Conservation (phyloP, 2,113 vertebrate species). For the Clarias macrocephalus region DNA sequence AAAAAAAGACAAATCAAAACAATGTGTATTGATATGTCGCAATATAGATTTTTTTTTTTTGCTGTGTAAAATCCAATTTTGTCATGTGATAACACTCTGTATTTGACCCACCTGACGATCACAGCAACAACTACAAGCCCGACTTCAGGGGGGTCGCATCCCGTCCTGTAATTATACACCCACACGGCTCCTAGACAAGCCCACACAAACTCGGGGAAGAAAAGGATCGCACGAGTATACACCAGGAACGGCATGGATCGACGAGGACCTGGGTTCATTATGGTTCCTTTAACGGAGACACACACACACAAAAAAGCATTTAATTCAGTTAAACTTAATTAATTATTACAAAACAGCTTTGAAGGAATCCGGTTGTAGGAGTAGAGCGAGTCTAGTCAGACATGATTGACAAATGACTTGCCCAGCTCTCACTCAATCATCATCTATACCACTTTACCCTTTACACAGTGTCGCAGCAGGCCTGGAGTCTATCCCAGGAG, state of each 20-base stretch:
- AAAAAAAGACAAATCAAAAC: too few relatives aligned
- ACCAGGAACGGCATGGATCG: conserved; percentile 87
- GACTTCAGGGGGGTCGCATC: conserved; percentile 80
- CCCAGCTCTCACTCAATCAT: too few relatives aligned
- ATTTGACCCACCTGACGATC: conserved; percentile 78
- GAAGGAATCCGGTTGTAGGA: not conserved
- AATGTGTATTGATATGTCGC: not conserved
- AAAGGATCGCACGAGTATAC: conserved; percentile 85
- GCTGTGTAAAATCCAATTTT: not conserved
- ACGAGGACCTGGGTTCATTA: conserved; percentile 87
- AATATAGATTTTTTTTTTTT: not conserved
- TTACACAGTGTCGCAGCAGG: too few relatives aligned
- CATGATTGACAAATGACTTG: not conserved
- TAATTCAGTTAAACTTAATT: not conserved
- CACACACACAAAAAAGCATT: too few relatives aligned
- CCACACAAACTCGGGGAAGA: conserved; percentile 88
- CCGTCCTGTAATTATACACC: conserved; percentile 78
- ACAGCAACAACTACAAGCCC: conserved; percentile 80
- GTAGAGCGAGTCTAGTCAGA: not conserved
- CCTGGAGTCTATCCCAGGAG: too few relatives aligned
- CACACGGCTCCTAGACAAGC: conserved; percentile 85
- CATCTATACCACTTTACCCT: too few relatives aligned
- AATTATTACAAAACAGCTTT: not conserved
- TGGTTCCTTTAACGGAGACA: conserved; percentile 78
- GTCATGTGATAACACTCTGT: not conserved